phyloP scores from a whole-genome alignment of 2,113 vertebrate genomes.

The Passer montanus region DNA sequence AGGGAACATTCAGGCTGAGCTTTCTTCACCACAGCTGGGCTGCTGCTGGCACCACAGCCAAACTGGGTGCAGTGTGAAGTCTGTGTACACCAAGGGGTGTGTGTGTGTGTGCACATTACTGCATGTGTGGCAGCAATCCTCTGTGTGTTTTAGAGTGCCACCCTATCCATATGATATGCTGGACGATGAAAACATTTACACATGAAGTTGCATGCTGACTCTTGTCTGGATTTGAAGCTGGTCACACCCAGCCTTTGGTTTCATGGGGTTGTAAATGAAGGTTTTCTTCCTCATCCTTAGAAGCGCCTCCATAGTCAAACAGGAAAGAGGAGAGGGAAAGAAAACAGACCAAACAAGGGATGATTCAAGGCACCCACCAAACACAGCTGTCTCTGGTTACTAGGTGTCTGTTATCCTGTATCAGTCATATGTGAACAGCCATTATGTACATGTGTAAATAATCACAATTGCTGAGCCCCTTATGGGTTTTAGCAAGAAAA shows the following conservation, averaged over 20 bases:
- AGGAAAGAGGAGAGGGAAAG: not conserved
- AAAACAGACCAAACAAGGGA: not conserved
- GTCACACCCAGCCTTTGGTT: slow-evolving; percentile 21
- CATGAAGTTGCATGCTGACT: not conserved
- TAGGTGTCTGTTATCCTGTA: not conserved
- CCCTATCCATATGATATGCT: not conserved
- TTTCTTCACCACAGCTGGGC: not conserved
- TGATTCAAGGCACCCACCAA: not conserved
- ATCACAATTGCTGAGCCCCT: not conserved
- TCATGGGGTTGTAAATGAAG: not conserved
- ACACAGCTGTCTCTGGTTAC: not conserved
- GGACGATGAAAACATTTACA: not conserved
- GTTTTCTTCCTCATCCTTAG: not conserved
- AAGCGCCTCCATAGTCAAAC: not conserved
- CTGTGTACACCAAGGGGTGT: fast-evolving
- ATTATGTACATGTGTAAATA: slow-evolving; percentile 18
- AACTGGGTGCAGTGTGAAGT: not conserved
- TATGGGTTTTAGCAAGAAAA: slow-evolving; percentile 5
- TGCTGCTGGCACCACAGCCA: not conserved
- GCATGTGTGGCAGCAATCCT: fast-evolving
- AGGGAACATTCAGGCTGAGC: not conserved
- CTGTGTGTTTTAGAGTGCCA: not conserved
- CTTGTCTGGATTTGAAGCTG: not conserved
- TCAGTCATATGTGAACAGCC: not conserved
- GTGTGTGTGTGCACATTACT: not conserved